Evolutionary conservation across 1,140 invertebrate species (phyloP).

Genomic region (Schlechtendalia chinensis): DNA sequence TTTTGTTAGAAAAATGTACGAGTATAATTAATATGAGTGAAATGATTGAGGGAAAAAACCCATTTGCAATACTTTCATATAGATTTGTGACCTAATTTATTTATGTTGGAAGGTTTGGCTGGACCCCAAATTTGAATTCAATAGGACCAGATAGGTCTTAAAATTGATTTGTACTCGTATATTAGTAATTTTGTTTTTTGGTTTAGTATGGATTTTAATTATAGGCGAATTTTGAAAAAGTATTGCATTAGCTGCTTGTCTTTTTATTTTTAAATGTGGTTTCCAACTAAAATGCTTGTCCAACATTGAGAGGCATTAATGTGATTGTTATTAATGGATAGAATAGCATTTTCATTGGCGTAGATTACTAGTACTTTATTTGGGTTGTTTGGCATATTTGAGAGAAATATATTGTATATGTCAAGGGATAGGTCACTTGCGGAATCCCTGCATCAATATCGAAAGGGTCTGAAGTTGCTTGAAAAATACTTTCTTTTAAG

Average conservation of each 20-base stretch:
- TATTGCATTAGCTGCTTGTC: neutral
- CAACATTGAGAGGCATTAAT: neutral
- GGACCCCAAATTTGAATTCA: neutral
- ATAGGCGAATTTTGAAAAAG: neutral
- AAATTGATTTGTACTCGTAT: neutral
- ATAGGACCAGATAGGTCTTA: neutral
- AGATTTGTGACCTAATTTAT: no score
- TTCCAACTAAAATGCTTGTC: no score
- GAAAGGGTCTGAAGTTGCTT: neutral
- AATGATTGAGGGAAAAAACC: no score
- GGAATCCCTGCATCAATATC: neutral
- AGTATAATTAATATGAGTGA: no score
- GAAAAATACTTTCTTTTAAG: conserved; percentile 31
- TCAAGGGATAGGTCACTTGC: neutral
- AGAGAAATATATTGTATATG: neutral
- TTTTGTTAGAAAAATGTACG: no score
- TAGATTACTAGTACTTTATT: neutral
- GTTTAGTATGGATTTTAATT: neutral
- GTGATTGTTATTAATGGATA: no score
- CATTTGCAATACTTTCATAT: no score
- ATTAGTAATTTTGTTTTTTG: neutral
- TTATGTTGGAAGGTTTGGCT: no score
- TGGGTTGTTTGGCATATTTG: neutral
- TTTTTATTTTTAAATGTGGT: neutral
- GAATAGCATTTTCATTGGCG: no score